Evolutionary conservation across 2,113 vertebrate genomes (phyloP), one percentile per base, ranked within the genome.

Genomic region (Eudyptes chrysolophus): DNA sequence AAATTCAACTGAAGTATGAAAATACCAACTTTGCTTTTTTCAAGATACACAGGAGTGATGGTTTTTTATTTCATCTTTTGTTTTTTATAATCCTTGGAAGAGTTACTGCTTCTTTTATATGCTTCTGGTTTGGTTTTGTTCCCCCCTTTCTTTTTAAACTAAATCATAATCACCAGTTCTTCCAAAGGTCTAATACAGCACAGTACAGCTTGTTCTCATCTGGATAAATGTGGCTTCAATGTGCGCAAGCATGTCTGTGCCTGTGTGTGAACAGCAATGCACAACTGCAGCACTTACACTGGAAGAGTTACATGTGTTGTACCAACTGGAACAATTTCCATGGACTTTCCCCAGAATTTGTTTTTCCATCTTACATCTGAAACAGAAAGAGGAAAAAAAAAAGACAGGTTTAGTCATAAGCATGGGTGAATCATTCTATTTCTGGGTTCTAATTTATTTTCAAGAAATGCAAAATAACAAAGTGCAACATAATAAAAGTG

Each of bases 291-390:
- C 83, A 98, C 99, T 99, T 98, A 99, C 99, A 64, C 97, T 34
- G 99, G 99, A 71, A 99, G 98, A 92, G 98, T 98, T 65, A 99
- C 98, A 11, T 99, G 99, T 27, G 99, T 99, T 90, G 98, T 99
- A 80, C 99, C 99, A 87, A 99, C 97, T 81, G 99, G 99, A 94
- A 99, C 99, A 27, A 99, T 99, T 98, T 99, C 99, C 99, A 99
- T 99, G 57, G 99, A 99, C 98, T 99, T 99, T 2, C 99, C 99
- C 99, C 99, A 99, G 97, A 99, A 99, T 97, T 99, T 99, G 96
- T 99, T 99, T 98, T 99, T 99, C 99, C 99, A 99, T 96, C 99
- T 99, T 95, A 99, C 97, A 92, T 99, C 99, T 99, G 97, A 98
- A 98, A 97, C 26, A 94, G 66, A 55, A 81, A 46, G 25, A 26